Percentiles rank a stretch among this genome's conserved stretches.
These are phyloP conservation scores for Athalia cordata DNA, from an alignment of 2,888 invertebrate genomes.

Conservation along the genomic window DNA sequence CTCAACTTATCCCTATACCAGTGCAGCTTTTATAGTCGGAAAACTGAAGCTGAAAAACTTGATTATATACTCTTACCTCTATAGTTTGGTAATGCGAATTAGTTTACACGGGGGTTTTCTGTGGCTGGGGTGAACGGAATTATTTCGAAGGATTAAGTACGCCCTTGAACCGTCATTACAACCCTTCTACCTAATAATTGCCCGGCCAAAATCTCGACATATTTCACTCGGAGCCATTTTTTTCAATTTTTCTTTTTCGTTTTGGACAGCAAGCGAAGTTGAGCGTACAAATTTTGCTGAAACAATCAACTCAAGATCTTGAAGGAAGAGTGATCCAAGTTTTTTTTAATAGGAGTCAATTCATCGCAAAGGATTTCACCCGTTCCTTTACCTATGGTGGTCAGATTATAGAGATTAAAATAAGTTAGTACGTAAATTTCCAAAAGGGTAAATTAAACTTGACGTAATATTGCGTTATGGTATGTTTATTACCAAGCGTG, in stretches of 20 bases:
- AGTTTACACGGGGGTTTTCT: slow-evolving; percentile 1
- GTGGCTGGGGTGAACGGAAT: background rate
- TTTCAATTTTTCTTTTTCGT: background rate
- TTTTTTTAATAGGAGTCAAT: slow-evolving; percentile 30
- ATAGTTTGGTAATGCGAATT: background rate
- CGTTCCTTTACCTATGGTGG: background rate
- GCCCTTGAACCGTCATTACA: too few relatives aligned
- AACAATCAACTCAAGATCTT: slow-evolving; percentile 19
- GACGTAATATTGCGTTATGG: too few relatives aligned
- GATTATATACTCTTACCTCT: background rate
- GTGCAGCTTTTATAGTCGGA: slow-evolving; percentile 56
- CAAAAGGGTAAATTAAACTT: background rate
- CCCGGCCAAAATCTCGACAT: too few relatives aligned
- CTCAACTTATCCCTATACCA: slow-evolving; percentile 39
- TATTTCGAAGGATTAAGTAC: too few relatives aligned
- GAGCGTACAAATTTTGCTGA: background rate
- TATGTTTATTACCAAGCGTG: too few relatives aligned
- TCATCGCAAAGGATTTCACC: background rate
- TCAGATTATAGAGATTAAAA: slow-evolving; percentile 33
- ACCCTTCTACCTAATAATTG: too few relatives aligned
- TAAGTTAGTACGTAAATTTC: background rate
- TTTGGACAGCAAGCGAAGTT: background rate
- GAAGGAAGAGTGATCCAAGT: background rate
- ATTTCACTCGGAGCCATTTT: too few relatives aligned
- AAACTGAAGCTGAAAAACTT: background rate